A percentile compares a stretch with the other conserved stretches of the same genome.
Evolutionary conservation across 2,113 vertebrate genomes (phyloP).

Genomic region (Nesogale talazaci): DNA sequence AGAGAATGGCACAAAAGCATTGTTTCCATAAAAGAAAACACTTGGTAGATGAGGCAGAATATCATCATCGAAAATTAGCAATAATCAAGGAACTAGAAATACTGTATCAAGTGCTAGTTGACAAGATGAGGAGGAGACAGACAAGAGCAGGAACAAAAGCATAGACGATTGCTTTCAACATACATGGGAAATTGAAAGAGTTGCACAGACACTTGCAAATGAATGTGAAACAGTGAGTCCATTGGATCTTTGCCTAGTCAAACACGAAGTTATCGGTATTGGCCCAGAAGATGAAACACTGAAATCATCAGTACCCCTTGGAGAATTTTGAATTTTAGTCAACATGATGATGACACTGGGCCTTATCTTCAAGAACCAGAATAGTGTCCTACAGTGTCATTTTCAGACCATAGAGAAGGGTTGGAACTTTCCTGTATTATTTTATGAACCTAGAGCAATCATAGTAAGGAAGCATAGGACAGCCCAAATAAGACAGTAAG

Average conservation of each 20-base stretch:
- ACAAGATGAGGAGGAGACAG: background rate
- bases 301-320: background rate
- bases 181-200: background rate
- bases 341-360: background rate
- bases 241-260: background rate
- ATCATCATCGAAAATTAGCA: no score
- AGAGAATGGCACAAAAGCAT: no score
- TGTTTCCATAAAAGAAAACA: no score
- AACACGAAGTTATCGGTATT: background rate
- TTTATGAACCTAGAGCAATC: no score
- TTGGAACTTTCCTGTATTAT: no score
- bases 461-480: no score
- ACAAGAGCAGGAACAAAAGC: background rate
- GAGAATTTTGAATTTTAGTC: background rate
- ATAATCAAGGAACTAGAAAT: background rate
- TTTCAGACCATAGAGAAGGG: no score
- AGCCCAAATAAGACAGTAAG: no score
- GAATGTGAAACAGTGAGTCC: background rate
- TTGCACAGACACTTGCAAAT: background rate
- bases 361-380: no score
- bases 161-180: background rate
- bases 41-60: no score
- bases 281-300: background rate
- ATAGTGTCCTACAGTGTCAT: no score
- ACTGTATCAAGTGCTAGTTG: background rate